Evolutionary conservation across 1,140 invertebrate species (phyloP), one percentile per base, ranked within the genome.

Genomic region (Episyrphus balteatus): DNA sequence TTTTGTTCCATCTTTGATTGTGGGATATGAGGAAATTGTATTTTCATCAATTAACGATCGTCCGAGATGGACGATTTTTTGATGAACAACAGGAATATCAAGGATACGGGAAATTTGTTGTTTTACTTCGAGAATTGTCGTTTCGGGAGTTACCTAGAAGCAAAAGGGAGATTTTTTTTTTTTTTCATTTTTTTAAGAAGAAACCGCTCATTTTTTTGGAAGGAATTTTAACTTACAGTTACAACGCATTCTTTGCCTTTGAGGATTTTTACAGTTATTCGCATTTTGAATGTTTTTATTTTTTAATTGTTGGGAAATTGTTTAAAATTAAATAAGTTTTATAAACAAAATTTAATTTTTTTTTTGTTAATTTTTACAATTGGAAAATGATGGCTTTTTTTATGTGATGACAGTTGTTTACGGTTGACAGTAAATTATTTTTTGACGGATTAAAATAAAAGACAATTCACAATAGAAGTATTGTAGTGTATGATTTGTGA

Each of bases 1-100:
- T 49, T 75, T 75, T 1, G 70, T 62, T 6, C 73, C 73, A 34
- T 73, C 67, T 51, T 72, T 70, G n/a, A 75, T 72, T 53, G 68
- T 72, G 9, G 70, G 62, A 57, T 75, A 75, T 6, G 65, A 70
- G 8, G 53, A 56, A 36, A 75, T 57, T 18, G 55, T 61, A 42
- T 72, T 70, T 6, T 75, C 73, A 57, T 75, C 73, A 45, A 61
- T 59, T 13, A 75, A 54, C 0, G 72, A 67, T 37, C 72, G 65
- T 1, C 73, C 73, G 19, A 68, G 50, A 0, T 71, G 52, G 8
- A 75, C 49, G 11, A 75, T 52, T 18, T 73, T 74, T 40, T 75
- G 73, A 51, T 73, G 69, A 3, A 60, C 50, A 14, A 62, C 53
- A 15, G 73, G 70, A 47, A 75, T 72, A 39, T 71, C 65, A 8